A percentile compares a stretch with the other conserved stretches of the same genome.
Conservation (phyloP, 2,797 vertebrate species). For the Phalanger gymnotis region DNA sequence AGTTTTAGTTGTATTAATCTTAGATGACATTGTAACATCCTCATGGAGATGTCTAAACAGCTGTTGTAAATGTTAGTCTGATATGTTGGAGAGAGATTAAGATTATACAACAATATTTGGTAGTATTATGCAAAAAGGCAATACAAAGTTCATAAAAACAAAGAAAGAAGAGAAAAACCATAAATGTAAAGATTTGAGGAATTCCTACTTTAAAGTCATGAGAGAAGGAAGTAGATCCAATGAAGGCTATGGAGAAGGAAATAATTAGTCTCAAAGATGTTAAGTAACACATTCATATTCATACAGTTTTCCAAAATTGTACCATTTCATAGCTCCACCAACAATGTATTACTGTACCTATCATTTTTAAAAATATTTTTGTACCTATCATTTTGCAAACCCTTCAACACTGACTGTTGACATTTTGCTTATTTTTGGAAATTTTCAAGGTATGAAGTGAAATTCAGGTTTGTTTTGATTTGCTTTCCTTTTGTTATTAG, state of each 20-base stretch:
- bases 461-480: too few species aligned
- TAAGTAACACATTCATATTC: not conserved
- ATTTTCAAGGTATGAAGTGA: too few species aligned
- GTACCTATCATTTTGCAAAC: too few species aligned
- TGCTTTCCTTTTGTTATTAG: too few species aligned
- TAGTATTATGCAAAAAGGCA: not conserved
- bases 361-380: too few species aligned
- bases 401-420: not conserved
- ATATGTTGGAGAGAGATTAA: not conserved
- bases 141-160: not conserved
- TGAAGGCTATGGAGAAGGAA: not conserved
- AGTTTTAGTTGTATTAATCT: not conserved
- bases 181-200: not conserved
- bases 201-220: not conserved
- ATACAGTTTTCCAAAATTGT: not conserved
- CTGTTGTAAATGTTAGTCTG: not conserved
- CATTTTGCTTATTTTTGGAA: not conserved
- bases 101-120: not conserved
- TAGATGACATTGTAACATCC: too few species aligned
- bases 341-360: too few species aligned
- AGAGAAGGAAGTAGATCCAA: not conserved
- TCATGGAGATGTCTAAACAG: not conserved
- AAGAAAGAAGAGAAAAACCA: not conserved
- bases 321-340: not conserved
- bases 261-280: not conserved